These are phyloP conservation scores for Helostoma temminkii DNA, from an alignment of 2,797 vertebrate genomes.

Conservation along the genomic window DNA sequence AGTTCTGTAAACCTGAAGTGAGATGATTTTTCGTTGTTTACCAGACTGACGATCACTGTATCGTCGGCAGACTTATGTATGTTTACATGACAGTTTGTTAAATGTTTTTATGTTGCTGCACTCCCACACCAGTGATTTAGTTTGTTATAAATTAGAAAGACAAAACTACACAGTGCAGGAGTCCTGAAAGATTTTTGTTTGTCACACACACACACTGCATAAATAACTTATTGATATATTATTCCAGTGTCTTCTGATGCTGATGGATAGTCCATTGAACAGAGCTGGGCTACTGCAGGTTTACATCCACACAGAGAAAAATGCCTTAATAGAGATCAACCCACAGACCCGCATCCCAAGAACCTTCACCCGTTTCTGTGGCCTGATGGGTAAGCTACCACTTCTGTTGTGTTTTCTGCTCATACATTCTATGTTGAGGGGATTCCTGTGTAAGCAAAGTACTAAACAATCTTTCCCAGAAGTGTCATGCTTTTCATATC, in stretches of 20 bases:
- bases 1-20: too few species aligned
- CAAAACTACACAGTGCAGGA: too few species aligned
- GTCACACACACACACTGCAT: neutral
- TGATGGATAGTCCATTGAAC: conserved; percentile 98
- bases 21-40: too few species aligned
- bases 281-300: conserved; percentile 95
- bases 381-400: conserved; percentile 92
- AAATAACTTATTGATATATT: conserved; percentile 3
- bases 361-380: conserved; percentile 95
- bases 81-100: neutral
- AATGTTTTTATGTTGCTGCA: neutral
- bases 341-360: conserved; percentile 97
- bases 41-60: too few species aligned
- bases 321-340: conserved; percentile 95
- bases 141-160: too few species aligned
- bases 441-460: neutral
- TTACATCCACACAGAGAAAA: conserved; percentile 95
- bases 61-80: too few species aligned
- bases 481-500: neutral
- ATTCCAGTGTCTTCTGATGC: conserved; percentile 89
- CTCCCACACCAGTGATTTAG: neutral
- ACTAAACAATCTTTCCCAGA: neutral
- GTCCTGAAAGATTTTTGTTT: neutral
- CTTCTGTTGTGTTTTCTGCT: neutral
- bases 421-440: too few species aligned